Base-by-base conservation (phyloP, 92 coral and sea anemone species). In the Epizoanthus illoricatus region DNA sequence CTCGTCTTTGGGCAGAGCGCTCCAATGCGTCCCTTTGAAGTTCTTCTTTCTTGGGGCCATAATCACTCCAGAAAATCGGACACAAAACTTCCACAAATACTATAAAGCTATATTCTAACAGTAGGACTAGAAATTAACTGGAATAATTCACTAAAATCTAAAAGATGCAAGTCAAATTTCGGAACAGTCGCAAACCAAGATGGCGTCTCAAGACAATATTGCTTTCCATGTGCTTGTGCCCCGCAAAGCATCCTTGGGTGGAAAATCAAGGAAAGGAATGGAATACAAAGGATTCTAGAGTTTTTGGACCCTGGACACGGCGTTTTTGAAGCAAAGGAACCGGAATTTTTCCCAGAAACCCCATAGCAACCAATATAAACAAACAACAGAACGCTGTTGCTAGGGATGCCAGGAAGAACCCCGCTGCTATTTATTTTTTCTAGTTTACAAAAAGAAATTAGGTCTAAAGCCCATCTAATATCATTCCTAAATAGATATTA, bases 201-300 rank as follows among this genome's bases (percentile, higher is more conserved):
- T 19, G 67, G 67, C 67, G 67, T 63, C 28, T 63, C 24, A 62
- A 62, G 67, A 62, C 67, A 62, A 62, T n/a, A 19, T 62, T 18
- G 21, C 28, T 28, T 28, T 28, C 33, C 33, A 28, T 28, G 63
- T 13, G 63, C 63, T 58, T 58, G n/a, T 28, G 16, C 16, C 20
- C 63, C 63, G 36, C 0, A 28, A 28, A n/a, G 67, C 67, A 63
- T 19, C 28, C 23, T 63, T 39, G 67, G 67, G 3, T 9, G 1
- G 12, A 63, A 63, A 63, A 49, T 49, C 55, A 4, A 49, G 55
- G 12, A 49, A 49, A 8, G 10, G 55, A 63, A 19, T 17, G 67
- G 67, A 63, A 3, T 63, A 24, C 28, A 19, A 19, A 63, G 67
- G 36, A 20, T 10, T 63, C 28, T 63, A 24, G 67, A 19, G 24